These are phyloP conservation scores for Psittacara wagleri DNA, from an alignment of 2,113 vertebrate species.

Conservation along the genomic window DNA sequence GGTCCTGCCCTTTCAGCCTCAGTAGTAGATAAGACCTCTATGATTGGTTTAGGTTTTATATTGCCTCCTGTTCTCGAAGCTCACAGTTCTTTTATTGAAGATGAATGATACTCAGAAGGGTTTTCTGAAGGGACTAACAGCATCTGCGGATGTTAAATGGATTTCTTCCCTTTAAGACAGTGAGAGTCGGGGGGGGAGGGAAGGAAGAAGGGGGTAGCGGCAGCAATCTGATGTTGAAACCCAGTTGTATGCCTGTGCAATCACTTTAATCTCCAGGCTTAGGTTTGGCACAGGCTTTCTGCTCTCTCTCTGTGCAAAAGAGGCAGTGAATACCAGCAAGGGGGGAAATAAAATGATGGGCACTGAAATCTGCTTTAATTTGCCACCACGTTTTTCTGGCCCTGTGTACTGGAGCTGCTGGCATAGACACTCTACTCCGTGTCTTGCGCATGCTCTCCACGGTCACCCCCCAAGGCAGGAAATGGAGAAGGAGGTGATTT, in stretches of 20 bases:
- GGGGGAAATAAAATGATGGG: not conserved
- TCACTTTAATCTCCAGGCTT: not conserved
- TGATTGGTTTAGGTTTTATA: not conserved
- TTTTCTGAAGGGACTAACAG: not conserved
- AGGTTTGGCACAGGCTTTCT: not conserved
- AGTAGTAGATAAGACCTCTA: not conserved
- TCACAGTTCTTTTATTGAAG: not conserved
- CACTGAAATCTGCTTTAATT: not conserved
- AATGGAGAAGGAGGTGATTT: not conserved
- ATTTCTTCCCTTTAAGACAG: not conserved
- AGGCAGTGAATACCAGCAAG: not conserved
- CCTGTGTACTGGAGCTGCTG: fast-evolving
- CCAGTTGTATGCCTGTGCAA: not conserved
- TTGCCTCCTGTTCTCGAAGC: not conserved
- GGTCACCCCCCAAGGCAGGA: not conserved
- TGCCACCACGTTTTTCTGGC: not conserved
- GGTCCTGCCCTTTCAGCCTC: not conserved
- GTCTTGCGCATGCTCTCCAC: fast-evolving
- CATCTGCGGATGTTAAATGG: not conserved
- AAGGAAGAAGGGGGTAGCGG: not conserved
- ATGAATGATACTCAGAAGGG: not conserved
- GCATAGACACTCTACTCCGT: not conserved
- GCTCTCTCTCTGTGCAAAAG: not conserved
- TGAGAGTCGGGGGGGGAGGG: fast-evolving
- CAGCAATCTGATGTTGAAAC: not conserved